phyloP scores from a whole-genome alignment of 2,113 vertebrate species.

The Platycercus adscitus region DNA sequence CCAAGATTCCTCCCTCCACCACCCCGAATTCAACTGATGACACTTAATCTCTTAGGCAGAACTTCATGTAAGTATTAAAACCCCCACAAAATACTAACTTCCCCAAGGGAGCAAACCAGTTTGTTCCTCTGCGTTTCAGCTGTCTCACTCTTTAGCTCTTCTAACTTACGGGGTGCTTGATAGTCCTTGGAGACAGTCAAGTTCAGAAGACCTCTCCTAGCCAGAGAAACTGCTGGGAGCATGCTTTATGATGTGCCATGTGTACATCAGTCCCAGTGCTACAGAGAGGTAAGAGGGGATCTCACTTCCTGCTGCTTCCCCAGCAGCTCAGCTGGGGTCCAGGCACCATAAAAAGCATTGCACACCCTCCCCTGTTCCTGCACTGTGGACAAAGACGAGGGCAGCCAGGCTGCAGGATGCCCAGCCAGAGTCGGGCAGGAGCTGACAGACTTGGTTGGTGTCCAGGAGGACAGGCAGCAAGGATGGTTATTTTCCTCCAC shows the following conservation, averaged over 20 bases:
- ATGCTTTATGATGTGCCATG: accelerated
- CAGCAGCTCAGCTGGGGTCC: too few relatives aligned
- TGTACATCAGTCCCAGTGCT: not conserved
- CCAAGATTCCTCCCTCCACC: not conserved
- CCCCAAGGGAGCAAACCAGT: not conserved
- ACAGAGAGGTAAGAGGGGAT: not conserved
- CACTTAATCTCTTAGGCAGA: not conserved
- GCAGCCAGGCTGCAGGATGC: not conserved
- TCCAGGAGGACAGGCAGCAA: not conserved
- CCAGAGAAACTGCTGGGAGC: not conserved
- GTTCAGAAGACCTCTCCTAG: not conserved
- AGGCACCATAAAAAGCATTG: accelerated
- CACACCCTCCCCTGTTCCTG: not conserved
- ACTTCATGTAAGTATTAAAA: not conserved
- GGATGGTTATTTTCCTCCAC: not conserved
- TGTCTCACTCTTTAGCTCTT: not conserved
- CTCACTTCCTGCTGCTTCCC: not conserved
- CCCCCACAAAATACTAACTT: not conserved
- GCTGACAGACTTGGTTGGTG: not conserved
- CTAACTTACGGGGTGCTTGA: not conserved
- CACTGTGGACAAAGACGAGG: not conserved
- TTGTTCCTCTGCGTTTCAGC: not conserved
- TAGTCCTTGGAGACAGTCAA: not conserved
- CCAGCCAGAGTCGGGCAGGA: not conserved
- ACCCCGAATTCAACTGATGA: not conserved